Percentiles rank a stretch among this genome's conserved stretches.
Conservation (phyloP, 2,797 vertebrate species). For the Melanotaenia pygmaea region DNA sequence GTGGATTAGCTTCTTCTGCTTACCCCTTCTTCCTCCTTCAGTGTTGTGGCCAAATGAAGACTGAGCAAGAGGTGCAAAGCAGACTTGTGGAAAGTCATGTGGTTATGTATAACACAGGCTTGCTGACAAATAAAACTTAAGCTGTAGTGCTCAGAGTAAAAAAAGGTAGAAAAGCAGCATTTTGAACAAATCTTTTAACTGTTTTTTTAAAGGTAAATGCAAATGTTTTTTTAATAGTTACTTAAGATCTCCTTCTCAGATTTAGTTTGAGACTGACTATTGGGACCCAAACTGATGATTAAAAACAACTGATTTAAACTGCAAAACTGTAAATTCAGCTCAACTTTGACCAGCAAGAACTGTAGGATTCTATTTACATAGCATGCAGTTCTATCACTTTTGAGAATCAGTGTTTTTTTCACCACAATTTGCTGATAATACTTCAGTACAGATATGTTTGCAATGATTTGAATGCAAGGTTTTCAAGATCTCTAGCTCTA, state of each 20-base stretch:
- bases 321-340: too few relatives aligned
- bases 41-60: background rate
- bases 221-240: too few relatives aligned
- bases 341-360: too few relatives aligned
- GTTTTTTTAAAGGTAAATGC: too few relatives aligned
- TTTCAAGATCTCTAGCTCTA: background rate
- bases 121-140: background rate
- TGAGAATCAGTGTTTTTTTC: background rate
- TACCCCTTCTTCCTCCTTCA: background rate
- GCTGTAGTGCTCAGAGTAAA: too few relatives aligned
- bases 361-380: background rate
- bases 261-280: background rate
- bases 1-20: background rate
- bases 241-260: background rate
- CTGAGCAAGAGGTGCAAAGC: background rate
- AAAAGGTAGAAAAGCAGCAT: too few relatives aligned
- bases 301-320: background rate
- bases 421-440: conserved; percentile 2
- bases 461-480: background rate
- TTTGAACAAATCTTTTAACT: too few relatives aligned
- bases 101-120: background rate
- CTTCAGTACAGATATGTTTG: background rate
- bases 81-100: background rate
- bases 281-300: background rate
- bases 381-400: background rate